Conservation (phyloP, 2,888 invertebrate species). For the Halocaridina rubra region DNA sequence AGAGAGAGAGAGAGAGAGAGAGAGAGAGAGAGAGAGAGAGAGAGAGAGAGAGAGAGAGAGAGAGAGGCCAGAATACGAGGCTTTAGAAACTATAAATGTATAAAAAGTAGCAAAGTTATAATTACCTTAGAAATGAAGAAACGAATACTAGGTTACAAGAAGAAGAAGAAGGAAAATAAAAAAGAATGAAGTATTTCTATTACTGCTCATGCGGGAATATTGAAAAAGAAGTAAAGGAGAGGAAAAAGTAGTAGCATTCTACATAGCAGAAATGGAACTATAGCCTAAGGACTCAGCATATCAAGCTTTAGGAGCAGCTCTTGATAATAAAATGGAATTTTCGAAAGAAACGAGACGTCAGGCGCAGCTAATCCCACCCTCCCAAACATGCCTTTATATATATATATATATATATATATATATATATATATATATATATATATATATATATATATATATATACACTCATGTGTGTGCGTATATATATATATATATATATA, state of each 20-base stretch:
- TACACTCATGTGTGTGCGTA: too few relatives aligned
- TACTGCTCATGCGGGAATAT: too few relatives aligned
- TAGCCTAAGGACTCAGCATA: neutral
- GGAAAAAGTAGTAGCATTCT: neutral
- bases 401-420: neutral
- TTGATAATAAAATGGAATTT: too few relatives aligned
- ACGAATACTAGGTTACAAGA: too few relatives aligned
- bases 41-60: neutral
- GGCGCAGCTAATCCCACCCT: too few relatives aligned
- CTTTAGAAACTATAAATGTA: too few relatives aligned
- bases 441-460: slow-evolving; percentile 1
- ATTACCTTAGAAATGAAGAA: neutral
- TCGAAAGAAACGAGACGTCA: too few relatives aligned
- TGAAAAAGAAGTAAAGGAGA: neutral
- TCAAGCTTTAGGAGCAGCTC: too few relatives aligned
- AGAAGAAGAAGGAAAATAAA: too few relatives aligned
- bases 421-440: slow-evolving; percentile 1
- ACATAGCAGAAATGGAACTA: neutral
- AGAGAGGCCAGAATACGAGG: too few relatives aligned
- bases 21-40: neutral
- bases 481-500: neutral
- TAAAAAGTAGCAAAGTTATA: too few relatives aligned
- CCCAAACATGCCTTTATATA: neutral
- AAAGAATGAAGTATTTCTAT: too few relatives aligned
- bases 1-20: neutral